Conservation (phyloP, 2,797 vertebrate genomes). For the Malurus leucopterus region DNA sequence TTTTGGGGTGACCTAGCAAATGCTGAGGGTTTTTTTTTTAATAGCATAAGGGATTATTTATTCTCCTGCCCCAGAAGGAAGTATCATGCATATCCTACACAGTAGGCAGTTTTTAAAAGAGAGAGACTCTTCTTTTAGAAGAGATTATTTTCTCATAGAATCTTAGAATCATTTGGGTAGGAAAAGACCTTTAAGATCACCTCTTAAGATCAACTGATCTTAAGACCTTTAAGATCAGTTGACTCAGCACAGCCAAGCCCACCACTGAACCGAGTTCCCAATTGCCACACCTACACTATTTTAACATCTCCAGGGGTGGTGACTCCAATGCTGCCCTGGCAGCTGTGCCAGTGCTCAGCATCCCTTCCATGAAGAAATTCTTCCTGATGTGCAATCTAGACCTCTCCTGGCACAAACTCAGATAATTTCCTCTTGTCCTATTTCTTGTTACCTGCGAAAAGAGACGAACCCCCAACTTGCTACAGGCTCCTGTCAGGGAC, state of each 20-base stretch:
- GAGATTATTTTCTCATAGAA: background rate
- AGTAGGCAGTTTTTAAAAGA: background rate
- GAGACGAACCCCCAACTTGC: too few relatives aligned
- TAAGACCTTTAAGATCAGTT: background rate
- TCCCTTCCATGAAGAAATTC: background rate
- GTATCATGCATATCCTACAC: background rate
- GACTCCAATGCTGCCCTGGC: too few relatives aligned
- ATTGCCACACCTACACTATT: background rate
- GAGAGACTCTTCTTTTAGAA: background rate
- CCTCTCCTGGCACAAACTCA: background rate
- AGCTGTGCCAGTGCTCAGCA: background rate
- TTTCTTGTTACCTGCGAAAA: background rate
- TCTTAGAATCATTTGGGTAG: background rate
- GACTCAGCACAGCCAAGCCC: background rate
- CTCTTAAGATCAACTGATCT: too few relatives aligned
- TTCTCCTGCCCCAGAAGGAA: background rate
- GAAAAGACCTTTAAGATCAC: background rate
- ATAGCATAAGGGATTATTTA: background rate
- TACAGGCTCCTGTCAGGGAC: background rate
- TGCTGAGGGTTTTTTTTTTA: fast-evolving
- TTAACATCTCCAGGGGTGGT: background rate
- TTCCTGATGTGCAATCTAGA: background rate
- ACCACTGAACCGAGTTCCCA: background rate
- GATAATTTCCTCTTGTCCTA: background rate
- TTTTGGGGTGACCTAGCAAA: background rate